phyloP scores from a whole-genome alignment of 2,113 vertebrate genomes.

The Dicaeum eximium region DNA sequence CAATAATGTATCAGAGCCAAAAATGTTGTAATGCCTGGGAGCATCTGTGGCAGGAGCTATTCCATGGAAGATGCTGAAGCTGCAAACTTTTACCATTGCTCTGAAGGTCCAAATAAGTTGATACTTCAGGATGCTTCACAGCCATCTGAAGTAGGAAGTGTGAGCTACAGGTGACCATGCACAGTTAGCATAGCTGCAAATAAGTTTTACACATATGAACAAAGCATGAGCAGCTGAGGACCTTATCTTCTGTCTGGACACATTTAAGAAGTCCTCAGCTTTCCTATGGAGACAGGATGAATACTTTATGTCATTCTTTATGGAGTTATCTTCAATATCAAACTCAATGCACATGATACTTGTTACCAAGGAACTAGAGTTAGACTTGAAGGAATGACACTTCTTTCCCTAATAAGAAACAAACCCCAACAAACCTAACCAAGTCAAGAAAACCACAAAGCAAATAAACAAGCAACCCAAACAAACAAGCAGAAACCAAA shows the following conservation, averaged over 20 bases:
- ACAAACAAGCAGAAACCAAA: neutral
- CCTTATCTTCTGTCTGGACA: neutral
- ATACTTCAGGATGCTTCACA: neutral
- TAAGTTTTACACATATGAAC: neutral
- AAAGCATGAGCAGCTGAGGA: neutral
- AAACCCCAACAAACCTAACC: neutral
- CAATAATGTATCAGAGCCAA: neutral
- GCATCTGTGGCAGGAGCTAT: neutral
- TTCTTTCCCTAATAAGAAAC: neutral
- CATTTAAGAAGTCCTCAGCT: neutral
- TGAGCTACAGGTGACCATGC: neutral
- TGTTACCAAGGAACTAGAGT: neutral
- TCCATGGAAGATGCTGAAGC: neutral
- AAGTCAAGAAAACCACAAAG: neutral
- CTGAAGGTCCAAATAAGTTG: neutral
- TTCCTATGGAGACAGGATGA: neutral
- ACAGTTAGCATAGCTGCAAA: neutral
- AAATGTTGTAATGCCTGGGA: neutral
- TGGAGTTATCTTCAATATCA: neutral
- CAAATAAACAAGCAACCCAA: neutral
- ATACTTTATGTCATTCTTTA: neutral
- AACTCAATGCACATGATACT: neutral
- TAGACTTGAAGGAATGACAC: neutral
- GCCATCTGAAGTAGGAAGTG: neutral
- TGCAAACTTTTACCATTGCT: neutral